Evolutionary conservation across 2,888 invertebrate species (phyloP), one percentile per base, ranked within the genome.

Genomic region (Endomychus coccineus): DNA sequence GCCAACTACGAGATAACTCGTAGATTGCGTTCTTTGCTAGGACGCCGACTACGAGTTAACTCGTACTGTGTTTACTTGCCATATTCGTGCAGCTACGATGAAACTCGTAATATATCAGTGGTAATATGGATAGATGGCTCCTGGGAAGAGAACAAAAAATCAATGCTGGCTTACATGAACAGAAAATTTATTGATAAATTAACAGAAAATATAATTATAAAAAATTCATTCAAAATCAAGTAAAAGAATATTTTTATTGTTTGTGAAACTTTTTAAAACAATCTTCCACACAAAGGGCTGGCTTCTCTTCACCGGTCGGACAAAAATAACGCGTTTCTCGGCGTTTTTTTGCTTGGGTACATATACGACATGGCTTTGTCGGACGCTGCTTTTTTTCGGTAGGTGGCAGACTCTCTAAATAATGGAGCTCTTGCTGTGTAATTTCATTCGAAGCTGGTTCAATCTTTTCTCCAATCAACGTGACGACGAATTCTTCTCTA

Each of bases 61-160:
- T 46, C 42, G 36, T 44, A 35, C 36, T 48, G 16, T 41, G 33
- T 42, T 48, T 40, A 44, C 37, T 47, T 42, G 35, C 43, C 44
- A 44, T 47, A 27, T 36, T 47, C 32, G 42, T 40, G 44, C 39
- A 42, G 44, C 46, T 44, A 49, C 44, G 44, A 46, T 34, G 30
- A 43, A 42, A 49, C 38, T 46, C 48, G 42, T 32, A 44, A 30
- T 43, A 43, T 43, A 46, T 47, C 43, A 45, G 45, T 45, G 41
- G 34, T 37, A 46, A 50, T 50, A 49, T 49, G 25, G 33, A 48
- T 46, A 49, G 46, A 48, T 49, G 42, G 44, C 43, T 44, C 47
- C 45, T 40, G 39, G 45, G 41, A 45, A 40, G 19, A 46, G 36
- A 49, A 49, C 44, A 50, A 50, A 48, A 44, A 50, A 47, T 42